Percentiles rank a stretch among this genome's conserved stretches.
These are phyloP conservation scores for Theropithecus gelada DNA, from an alignment of 2,113 vertebrate species.

Conservation along the genomic window DNA sequence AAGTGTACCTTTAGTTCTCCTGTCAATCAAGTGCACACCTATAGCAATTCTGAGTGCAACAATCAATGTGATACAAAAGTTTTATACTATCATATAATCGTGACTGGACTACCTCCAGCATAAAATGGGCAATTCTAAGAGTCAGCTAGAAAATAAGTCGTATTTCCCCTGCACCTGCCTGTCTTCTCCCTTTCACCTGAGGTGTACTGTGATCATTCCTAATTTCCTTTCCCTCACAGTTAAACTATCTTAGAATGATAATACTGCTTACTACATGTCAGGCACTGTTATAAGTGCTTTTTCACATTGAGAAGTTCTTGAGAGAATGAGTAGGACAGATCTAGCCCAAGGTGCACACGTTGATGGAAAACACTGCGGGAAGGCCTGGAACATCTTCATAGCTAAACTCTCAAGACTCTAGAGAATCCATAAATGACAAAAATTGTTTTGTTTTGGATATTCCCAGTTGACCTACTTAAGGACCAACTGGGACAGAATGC, in stretches of 20 bases:
- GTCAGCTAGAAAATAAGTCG: neutral
- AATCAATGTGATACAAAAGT: neutral
- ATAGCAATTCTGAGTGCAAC: neutral
- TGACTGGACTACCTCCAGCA: neutral
- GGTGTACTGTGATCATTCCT: neutral
- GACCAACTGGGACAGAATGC: neutral
- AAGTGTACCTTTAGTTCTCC: slow-evolving; percentile 72
- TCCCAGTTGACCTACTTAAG: neutral
- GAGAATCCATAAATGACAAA: neutral
- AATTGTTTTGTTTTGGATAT: neutral
- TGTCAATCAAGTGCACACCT: slow-evolving; percentile 30
- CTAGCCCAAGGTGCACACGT: neutral
- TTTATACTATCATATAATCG: neutral
- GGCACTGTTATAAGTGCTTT: neutral
- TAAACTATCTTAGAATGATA: neutral
- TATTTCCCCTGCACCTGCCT: neutral
- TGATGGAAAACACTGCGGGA: neutral
- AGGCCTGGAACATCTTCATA: neutral
- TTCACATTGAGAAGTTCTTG: neutral
- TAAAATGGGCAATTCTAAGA: neutral
- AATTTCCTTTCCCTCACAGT: neutral
- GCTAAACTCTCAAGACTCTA: neutral
- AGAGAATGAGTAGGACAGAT: neutral
- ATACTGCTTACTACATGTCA: neutral
- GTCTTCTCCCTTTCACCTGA: neutral